These are phyloP conservation scores for Notodonta dromedarius DNA, from an alignment of 2,888 invertebrate species.

Conservation along the genomic window DNA sequence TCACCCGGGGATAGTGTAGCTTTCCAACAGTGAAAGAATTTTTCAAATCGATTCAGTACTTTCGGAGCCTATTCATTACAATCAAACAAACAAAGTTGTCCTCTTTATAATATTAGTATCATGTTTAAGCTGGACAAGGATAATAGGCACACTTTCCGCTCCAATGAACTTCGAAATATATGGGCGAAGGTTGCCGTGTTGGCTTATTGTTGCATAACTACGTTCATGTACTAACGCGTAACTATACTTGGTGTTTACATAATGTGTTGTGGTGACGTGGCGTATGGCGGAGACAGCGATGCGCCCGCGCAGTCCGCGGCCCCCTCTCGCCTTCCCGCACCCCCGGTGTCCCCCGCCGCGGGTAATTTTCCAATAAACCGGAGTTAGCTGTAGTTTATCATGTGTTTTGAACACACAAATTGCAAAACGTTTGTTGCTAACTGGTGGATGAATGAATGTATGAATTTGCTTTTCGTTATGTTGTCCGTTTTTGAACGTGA, in stretches of 20 bases:
- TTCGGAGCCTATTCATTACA: too few relatives aligned
- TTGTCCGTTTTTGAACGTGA: too few relatives aligned
- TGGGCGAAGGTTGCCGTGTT: conserved; percentile 1
- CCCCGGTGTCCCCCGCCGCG: conserved; percentile 31
- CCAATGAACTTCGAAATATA: not conserved
- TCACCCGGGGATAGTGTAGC: too few relatives aligned
- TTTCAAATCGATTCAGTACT: too few relatives aligned
- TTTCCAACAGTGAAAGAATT: too few relatives aligned
- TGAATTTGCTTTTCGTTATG: not conserved
- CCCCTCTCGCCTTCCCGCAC: conserved; percentile 26
- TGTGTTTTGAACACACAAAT: conserved; percentile 25
- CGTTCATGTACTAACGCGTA: not conserved
- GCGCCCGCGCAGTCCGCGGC: conserved; percentile 24
- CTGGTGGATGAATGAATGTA: conserved; percentile 6
- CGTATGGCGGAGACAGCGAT: conserved; percentile 32
- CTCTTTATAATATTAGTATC: too few relatives aligned
- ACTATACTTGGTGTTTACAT: conserved; percentile 15
- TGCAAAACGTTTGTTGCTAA: conserved; percentile 32
- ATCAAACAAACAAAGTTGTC: too few relatives aligned
- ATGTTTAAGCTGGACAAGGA: not conserved
- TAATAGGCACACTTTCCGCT: not conserved
- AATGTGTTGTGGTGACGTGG: conserved; percentile 34
- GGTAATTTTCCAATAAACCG: conserved; percentile 55
- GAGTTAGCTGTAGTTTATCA: conserved; percentile 30
- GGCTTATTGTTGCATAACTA: conserved; percentile 2